A percentile compares a stretch with the other conserved stretches of the same genome.
phyloP scores from a whole-genome alignment of 2,113 vertebrate genomes.

The Osmerus eperlanus region DNA sequence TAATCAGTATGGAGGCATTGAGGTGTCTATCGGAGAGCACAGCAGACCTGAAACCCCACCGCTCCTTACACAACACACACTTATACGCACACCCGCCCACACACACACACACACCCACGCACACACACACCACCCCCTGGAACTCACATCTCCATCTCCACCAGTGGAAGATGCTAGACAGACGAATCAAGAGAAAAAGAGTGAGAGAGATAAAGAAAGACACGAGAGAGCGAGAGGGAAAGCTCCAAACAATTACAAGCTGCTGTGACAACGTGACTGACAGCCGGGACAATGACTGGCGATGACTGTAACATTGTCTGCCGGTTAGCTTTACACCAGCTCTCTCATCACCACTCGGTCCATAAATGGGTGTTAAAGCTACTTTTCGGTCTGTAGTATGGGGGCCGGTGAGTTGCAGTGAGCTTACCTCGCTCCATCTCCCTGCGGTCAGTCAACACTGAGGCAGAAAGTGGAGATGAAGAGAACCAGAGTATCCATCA shows the following conservation, averaged over 20 bases:
- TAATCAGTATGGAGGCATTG: constrained; percentile 29
- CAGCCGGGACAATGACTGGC: no score
- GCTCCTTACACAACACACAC: neutral
- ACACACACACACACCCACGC: neutral
- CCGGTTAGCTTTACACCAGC: no score
- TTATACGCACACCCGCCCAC: neutral
- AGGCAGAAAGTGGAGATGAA: neutral
- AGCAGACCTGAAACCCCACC: neutral
- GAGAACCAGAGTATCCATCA: constrained; percentile 47
- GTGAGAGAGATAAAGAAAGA: no score
- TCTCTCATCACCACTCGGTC: no score
- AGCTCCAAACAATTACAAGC: no score
- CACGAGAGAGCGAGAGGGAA: no score
- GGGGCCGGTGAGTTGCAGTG: no score
- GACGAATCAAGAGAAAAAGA: no score
- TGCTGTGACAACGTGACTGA: no score
- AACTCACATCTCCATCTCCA: neutral
- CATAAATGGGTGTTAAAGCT: no score
- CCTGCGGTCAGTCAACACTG: neutral
- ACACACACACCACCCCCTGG: neutral
- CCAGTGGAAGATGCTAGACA: no score
- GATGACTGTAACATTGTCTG: no score
- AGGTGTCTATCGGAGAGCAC: constrained; percentile 21
- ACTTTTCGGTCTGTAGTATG: neutral
- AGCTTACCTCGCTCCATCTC: neutral